These are phyloP conservation scores for Rhaphigaster nebulosa DNA, from an alignment of 2,888 invertebrate genomes.

Conservation along the genomic window DNA sequence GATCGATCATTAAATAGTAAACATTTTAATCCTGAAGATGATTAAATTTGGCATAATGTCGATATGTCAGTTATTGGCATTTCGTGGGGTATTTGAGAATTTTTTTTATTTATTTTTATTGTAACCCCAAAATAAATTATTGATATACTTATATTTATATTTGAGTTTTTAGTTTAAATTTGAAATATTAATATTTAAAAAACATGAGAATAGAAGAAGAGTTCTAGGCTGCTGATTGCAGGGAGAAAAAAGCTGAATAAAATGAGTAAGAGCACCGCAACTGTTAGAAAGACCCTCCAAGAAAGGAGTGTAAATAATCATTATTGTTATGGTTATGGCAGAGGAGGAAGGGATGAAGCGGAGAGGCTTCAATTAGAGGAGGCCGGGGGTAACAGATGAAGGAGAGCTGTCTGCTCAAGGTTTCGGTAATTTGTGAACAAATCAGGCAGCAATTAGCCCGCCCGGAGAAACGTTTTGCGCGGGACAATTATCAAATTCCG, in stretches of 20 bases:
- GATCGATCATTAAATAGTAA: no score
- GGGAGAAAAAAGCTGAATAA: not conserved
- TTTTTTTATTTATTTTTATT: no score
- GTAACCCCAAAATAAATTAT: no score
- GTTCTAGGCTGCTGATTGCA: not conserved
- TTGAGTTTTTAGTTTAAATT: not conserved
- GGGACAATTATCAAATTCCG: conserved; percentile 51
- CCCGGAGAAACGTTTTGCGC: conserved; percentile 33
- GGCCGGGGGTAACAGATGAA: not conserved
- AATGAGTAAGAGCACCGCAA: not conserved
- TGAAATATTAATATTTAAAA: not conserved
- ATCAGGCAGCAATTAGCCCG: conserved; percentile 45
- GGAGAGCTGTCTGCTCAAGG: conserved; percentile 24
- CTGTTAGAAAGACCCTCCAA: not conserved
- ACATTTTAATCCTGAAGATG: no score
- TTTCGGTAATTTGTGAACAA: conserved; percentile 30
- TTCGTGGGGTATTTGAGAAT: no score
- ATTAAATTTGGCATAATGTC: no score
- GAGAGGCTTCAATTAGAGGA: not conserved
- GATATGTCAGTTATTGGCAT: no score
- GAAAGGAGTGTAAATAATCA: conserved; percentile 41
- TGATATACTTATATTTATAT: no score
- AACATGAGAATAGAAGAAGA: not conserved
- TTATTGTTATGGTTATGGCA: conserved; percentile 32
- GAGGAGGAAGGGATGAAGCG: not conserved